A percentile compares a stretch with the other conserved stretches of the same genome.
Evolutionary conservation across 2,113 vertebrate genomes (phyloP).

Genomic region (Pagrus major): DNA sequence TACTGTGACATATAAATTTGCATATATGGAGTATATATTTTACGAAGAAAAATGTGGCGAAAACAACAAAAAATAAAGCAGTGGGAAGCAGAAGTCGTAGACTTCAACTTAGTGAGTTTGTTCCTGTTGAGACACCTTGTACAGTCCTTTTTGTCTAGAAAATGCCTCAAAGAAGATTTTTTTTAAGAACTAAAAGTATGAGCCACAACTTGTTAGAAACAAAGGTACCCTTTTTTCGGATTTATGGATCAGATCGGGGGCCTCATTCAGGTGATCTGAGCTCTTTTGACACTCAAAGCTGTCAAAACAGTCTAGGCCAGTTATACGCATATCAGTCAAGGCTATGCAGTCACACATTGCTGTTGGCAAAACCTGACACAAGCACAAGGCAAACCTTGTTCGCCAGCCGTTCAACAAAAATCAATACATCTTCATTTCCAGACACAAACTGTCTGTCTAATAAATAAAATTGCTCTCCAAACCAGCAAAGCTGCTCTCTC

Average conservation of each 20-base stretch:
- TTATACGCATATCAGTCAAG: slow-evolving; percentile 69
- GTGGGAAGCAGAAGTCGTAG: slow-evolving; percentile 57
- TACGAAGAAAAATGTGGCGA: slow-evolving; percentile 80
- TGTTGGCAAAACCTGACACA: slow-evolving; percentile 68
- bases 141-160: slow-evolving; percentile 72
- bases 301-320: slow-evolving; percentile 58
- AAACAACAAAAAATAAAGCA: slow-evolving; percentile 68
- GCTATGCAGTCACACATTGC: slow-evolving; percentile 59
- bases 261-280: slow-evolving; percentile 41
- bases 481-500: slow-evolving; percentile 79
- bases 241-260: slow-evolving; percentile 7
- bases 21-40: slow-evolving; percentile 86
- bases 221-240: slow-evolving; percentile 30
- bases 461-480: slow-evolving; percentile 60
- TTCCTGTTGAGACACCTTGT: slow-evolving; percentile 73
- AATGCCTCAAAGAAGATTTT: slow-evolving; percentile 76
- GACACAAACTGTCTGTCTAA: slow-evolving; percentile 47
- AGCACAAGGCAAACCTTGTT: slow-evolving; percentile 73
- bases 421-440: slow-evolving; percentile 36
- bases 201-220: slow-evolving; percentile 56
- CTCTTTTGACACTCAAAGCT: slow-evolving; percentile 35
- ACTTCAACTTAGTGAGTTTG: slow-evolving; percentile 64
- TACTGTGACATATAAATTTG: slow-evolving; percentile 86
- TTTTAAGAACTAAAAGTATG: slow-evolving; percentile 59
- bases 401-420: slow-evolving; percentile 34